Conservation (phyloP, 2,113 vertebrate species). For the Cervus canadensis region DNA sequence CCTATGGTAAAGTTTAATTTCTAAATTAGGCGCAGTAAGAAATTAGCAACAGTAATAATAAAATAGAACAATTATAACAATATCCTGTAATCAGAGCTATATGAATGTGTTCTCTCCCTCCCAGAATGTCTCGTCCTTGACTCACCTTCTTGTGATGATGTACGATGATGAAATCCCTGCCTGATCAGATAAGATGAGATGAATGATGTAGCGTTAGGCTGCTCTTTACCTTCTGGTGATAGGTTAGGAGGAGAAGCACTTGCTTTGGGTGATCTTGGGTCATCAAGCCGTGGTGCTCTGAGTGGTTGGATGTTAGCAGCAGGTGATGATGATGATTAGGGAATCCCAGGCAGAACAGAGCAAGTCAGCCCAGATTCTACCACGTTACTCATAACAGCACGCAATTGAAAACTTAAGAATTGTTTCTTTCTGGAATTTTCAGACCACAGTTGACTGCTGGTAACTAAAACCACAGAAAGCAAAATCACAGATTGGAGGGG, state of each 20-base stretch:
- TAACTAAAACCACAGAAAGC: neutral
- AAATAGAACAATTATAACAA: neutral
- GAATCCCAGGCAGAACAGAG: neutral
- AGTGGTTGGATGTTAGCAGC: neutral
- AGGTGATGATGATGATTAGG: neutral
- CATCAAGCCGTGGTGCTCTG: rapidly evolving
- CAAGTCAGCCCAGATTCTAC: neutral
- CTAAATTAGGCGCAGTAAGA: neutral
- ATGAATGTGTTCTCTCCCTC: neutral
- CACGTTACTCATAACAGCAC: neutral
- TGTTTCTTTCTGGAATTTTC: neutral
- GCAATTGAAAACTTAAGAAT: neutral
- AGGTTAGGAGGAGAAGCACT: neutral
- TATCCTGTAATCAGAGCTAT: neutral
- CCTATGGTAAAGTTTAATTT: neutral
- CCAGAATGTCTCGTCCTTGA: neutral
- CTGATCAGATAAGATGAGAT: no score
- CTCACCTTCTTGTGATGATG: neutral
- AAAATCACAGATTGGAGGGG: neutral
- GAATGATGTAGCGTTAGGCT: neutral
- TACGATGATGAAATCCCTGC: neutral
- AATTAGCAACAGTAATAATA: neutral
- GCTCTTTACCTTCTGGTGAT: no score
- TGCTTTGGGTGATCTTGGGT: neutral
- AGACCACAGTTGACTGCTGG: neutral